phyloP scores from a whole-genome alignment of 2,797 vertebrate genomes.

The Notoglanidium macrostoma region DNA sequence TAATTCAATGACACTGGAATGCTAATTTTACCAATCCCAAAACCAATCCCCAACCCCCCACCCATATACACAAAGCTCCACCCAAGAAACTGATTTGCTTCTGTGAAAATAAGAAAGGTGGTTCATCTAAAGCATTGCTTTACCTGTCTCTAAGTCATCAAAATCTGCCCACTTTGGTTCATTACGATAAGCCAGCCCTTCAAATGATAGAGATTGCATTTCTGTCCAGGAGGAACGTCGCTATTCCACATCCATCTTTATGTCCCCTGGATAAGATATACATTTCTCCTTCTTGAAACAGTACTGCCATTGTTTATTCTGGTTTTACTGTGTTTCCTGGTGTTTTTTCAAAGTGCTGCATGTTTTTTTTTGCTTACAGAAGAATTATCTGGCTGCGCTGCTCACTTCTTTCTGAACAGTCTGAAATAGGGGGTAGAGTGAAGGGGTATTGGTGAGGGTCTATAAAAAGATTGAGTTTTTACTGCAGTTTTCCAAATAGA shows the following conservation, averaged over 20 bases:
- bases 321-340: neutral
- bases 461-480: neutral
- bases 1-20: neutral
- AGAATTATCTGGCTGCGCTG: neutral
- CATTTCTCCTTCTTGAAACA: neutral
- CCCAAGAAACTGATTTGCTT: neutral
- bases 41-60: neutral
- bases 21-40: neutral
- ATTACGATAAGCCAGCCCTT: neutral
- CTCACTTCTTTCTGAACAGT: neutral
- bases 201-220: neutral
- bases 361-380: neutral
- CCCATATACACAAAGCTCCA: neutral
- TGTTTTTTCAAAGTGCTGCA: neutral
- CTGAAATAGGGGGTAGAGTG: neutral
- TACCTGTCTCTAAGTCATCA: neutral
- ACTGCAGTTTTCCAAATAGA: neutral
- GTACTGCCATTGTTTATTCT: neutral
- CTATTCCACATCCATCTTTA: neutral
- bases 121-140: neutral
- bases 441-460: neutral
- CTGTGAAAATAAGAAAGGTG: neutral
- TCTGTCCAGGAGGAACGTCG: neutral
- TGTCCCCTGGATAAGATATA: neutral
- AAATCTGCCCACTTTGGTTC: neutral